These are phyloP conservation scores for Galaxias olidus DNA, from an alignment of 2,797 vertebrate species.

Conservation along the genomic window DNA sequence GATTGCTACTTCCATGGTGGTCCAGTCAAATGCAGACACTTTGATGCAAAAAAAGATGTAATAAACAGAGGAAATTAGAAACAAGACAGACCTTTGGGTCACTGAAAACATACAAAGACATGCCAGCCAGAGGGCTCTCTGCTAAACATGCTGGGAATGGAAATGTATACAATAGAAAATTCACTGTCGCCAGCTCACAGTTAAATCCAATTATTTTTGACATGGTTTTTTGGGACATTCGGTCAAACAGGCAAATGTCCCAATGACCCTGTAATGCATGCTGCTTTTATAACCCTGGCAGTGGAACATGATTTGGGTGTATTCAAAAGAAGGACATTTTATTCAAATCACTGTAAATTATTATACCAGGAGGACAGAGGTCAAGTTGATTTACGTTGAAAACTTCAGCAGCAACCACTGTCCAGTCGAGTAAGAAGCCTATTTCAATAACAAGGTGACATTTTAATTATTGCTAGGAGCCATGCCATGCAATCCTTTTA, in stretches of 20 bases:
- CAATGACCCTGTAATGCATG: constrained; percentile 22
- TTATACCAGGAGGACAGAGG: constrained; percentile 14
- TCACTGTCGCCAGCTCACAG: constrained; percentile 35
- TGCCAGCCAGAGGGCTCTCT: constrained; percentile 43
- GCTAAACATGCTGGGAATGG: constrained; percentile 27
- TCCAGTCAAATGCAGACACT: constrained; percentile 59
- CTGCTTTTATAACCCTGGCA: constrained; percentile 24
- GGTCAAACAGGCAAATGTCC: constrained; percentile 52
- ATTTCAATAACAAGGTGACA: no score
- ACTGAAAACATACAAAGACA: constrained; percentile 47
- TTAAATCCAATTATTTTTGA: constrained; percentile 52
- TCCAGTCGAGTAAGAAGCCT: background rate
- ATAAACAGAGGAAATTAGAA: constrained; percentile 65
- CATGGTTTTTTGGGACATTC: constrained; percentile 33
- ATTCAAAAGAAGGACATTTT: constrained; percentile 22
- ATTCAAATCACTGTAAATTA: constrained; percentile 37
- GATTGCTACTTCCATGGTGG: constrained; percentile 75
- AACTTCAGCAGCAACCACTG: background rate
- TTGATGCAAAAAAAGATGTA: constrained; percentile 61
- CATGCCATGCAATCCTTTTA: constrained; percentile 9
- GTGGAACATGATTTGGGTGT: constrained; percentile 32
- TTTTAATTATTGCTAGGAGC: no score
- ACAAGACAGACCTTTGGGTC: constrained; percentile 63
- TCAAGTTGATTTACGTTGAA: background rate
- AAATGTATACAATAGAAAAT: constrained; percentile 58